Conservation (phyloP, 2,113 vertebrate genomes). For the Syngnathus typhle region DNA sequence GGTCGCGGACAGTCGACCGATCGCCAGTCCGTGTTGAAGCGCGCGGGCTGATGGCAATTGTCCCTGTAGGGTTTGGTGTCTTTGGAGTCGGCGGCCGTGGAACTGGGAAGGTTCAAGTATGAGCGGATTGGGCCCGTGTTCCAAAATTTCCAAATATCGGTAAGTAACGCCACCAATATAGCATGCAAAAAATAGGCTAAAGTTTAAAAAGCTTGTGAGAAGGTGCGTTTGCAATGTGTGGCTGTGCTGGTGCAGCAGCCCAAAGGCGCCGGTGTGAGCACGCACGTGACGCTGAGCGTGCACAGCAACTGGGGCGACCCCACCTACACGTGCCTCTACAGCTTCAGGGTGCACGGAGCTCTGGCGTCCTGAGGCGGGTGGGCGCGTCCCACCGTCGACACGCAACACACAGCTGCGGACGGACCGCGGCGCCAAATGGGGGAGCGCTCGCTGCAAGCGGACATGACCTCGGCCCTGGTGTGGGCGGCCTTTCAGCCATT, state of each 20-base stretch:
- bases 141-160: not conserved
- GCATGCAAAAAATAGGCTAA: not conserved
- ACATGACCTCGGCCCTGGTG: not conserved
- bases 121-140: not conserved
- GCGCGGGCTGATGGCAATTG: not conserved
- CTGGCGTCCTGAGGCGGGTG: not conserved
- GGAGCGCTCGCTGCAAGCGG: not conserved
- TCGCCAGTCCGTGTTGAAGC: not conserved
- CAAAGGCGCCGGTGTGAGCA: not conserved
- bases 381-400: no score
- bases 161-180: not conserved
- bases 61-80: not conserved
- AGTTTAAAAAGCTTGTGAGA: no score
- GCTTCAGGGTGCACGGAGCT: conserved; percentile 2
- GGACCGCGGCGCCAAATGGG: not conserved
- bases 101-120: conserved; percentile 1
- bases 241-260: not conserved
- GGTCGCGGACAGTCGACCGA: no score
- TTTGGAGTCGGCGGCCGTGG: not conserved
- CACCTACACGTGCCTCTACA: conserved; percentile 9
- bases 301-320: conserved; percentile 7
- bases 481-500: not conserved
- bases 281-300: not conserved
- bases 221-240: not conserved
- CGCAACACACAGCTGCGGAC: not conserved